These are phyloP conservation scores for Bombus picipes DNA, from an alignment of 1,140 invertebrate species.

Conservation along the genomic window DNA sequence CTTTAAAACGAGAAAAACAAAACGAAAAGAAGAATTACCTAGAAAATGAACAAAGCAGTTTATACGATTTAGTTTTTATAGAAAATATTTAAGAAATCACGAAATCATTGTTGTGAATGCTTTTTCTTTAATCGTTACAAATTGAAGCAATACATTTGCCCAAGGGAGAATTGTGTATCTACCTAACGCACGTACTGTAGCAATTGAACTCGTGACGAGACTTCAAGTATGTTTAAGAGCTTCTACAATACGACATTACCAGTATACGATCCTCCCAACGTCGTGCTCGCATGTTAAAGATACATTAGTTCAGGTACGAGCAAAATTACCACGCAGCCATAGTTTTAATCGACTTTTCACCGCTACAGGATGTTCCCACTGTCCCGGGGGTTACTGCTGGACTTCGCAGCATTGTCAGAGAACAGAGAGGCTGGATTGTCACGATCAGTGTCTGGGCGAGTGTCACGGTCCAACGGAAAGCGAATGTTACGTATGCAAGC, in stretches of 20 bases:
- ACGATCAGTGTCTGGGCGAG: constrained; percentile 85
- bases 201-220: neutral
- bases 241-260: neutral
- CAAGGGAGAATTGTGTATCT: neutral
- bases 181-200: neutral
- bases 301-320: neutral
- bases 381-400: constrained; percentile 72
- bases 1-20: no score
- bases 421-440: constrained; percentile 79
- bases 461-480: constrained; percentile 80
- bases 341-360: neutral
- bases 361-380: constrained; percentile 70
- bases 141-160: neutral
- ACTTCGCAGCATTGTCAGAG: constrained; percentile 69
- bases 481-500: constrained; percentile 84
- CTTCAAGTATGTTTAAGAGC: neutral
- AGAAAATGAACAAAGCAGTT: no score
- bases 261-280: neutral
- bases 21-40: no score
- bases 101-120: neutral
- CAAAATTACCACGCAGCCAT: neutral
- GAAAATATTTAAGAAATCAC: no score
- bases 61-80: no score
- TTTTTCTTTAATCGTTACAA: neutral
- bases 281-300: neutral